Percentiles rank a stretch among this genome's conserved stretches.
These are phyloP conservation scores for Lemur catta DNA, from an alignment of 2,797 vertebrate species.

Conservation along the genomic window DNA sequence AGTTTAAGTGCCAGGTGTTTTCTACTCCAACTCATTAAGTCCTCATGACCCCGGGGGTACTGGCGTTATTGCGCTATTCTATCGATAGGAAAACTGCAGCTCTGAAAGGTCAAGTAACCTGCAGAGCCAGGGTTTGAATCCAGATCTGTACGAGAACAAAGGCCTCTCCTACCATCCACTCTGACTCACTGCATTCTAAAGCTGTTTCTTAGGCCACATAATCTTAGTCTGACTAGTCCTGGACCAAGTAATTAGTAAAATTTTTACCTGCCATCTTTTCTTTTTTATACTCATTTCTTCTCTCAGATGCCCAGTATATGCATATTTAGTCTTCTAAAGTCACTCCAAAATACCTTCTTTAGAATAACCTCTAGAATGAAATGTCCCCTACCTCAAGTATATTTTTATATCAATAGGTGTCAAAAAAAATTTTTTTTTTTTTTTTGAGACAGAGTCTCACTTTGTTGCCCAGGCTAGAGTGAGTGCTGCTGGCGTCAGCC, in stretches of 20 bases:
- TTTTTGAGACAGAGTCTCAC: too few species aligned
- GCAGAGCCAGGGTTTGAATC: background rate
- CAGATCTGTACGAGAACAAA: background rate
- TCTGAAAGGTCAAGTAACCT: background rate
- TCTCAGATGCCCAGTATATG: background rate
- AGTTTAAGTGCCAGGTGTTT: fast-evolving
- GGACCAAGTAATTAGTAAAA: background rate
- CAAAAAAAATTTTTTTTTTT: background rate
- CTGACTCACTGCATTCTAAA: background rate
- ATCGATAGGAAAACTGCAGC: background rate
- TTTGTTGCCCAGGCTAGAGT: too few species aligned
- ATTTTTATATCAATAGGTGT: background rate
- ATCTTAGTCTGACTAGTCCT: background rate
- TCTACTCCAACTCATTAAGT: background rate
- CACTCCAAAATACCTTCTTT: background rate
- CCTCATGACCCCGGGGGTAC: background rate
- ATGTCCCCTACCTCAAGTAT: background rate
- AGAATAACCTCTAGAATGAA: background rate
- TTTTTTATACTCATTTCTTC: background rate
- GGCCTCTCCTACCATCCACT: background rate
- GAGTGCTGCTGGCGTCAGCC: too few species aligned
- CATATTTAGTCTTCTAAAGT: background rate
- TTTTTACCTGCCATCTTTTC: background rate
- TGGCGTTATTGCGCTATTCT: fast-evolving
- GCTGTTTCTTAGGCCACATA: background rate